These are phyloP conservation scores for Euwallacea similis DNA, from an alignment of 1,140 invertebrate genomes.

Conservation along the genomic window DNA sequence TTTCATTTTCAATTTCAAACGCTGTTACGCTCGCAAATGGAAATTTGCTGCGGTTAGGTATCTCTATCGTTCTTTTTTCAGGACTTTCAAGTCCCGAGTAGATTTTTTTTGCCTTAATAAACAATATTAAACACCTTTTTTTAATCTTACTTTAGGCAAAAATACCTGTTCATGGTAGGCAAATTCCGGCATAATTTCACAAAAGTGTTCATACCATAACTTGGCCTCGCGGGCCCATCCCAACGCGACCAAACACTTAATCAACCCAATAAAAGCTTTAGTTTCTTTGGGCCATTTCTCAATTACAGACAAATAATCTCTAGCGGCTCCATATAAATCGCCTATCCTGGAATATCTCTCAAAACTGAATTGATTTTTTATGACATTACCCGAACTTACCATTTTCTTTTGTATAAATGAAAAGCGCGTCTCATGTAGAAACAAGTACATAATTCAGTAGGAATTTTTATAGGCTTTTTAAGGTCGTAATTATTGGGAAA, in stretches of 20 bases:
- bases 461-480: conserved; percentile 1
- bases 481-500: not conserved
- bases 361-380: no score
- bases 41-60: no score
- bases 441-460: conserved; percentile 44
- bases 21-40: no score
- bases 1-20: no score
- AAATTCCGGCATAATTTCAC: conserved; percentile 31
- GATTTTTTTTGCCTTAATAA: no score
- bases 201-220: conserved; percentile 46
- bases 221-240: conserved; percentile 49
- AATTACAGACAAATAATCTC: conserved; percentile 74
- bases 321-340: conserved; percentile 87
- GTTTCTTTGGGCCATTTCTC: conserved; percentile 46
- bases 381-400: conserved; percentile 58
- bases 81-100: no score
- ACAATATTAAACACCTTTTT: no score
- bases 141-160: no score
- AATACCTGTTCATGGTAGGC: conserved; percentile 28
- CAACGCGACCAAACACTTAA: conserved; percentile 48
- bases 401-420: conserved; percentile 83
- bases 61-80: no score
- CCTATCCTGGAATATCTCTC: conserved; percentile 67
- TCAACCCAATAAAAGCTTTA: conserved; percentile 47
- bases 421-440: conserved; percentile 83